Percentiles rank a stretch among this genome's conserved stretches.
These are phyloP conservation scores for Chydorus sphaericus DNA, from an alignment of 2,888 invertebrate species.

Conservation along the genomic window DNA sequence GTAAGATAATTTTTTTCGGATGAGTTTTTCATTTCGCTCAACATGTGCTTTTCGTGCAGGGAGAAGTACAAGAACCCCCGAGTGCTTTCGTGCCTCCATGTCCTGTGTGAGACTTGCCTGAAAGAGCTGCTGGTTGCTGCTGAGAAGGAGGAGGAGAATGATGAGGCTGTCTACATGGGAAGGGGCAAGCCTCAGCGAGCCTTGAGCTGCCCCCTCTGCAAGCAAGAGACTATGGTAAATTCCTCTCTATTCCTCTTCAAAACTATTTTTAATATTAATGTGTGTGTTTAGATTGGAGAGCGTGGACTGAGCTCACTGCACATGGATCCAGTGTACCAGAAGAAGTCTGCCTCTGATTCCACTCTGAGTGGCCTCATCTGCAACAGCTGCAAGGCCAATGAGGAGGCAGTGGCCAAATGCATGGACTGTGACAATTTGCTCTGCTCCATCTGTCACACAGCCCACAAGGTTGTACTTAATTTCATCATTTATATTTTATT, in stretches of 20 bases:
- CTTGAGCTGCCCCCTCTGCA: slow-evolving; percentile 64
- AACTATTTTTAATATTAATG: no score
- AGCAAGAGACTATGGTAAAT: slow-evolving; percentile 64
- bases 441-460: slow-evolving; percentile 85
- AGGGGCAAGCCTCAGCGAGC: slow-evolving; percentile 45
- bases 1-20: not conserved
- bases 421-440: slow-evolving; percentile 88
- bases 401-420: slow-evolving; percentile 83
- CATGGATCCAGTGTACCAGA: slow-evolving; percentile 4
- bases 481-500: slow-evolving; percentile 1
- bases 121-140: slow-evolving; percentile 47
- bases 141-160: not conserved
- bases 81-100: slow-evolving; percentile 83
- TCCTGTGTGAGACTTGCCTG: slow-evolving; percentile 84
- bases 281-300: slow-evolving; percentile 42
- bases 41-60: slow-evolving; percentile 33
- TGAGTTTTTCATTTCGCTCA: not conserved
- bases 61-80: slow-evolving; percentile 66
- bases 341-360: slow-evolving; percentile 29
- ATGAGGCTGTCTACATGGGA: slow-evolving; percentile 36
- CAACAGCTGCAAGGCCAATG: slow-evolving; percentile 90
- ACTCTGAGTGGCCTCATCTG: slow-evolving; percentile 57
- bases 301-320: slow-evolving; percentile 62
- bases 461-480: slow-evolving; percentile 47
- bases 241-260: no score